Evolutionary conservation across 2,888 invertebrate genomes (phyloP).

Genomic region (Aspidiotus destructor): DNA sequence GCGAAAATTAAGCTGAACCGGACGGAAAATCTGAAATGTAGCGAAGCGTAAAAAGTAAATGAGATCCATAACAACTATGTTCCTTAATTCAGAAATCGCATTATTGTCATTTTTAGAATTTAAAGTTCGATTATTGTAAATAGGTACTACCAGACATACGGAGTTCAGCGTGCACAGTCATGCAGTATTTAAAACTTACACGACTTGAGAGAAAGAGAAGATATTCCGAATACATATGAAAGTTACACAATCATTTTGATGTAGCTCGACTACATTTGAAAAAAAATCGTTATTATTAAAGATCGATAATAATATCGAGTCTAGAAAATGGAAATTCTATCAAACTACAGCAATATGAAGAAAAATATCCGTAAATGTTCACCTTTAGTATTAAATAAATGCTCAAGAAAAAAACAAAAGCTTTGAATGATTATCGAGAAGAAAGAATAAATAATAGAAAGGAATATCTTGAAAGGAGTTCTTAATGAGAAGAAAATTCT

Average conservation of each 20-base stretch:
- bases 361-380: background rate
- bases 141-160: too few species aligned
- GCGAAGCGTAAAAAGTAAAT: too few species aligned
- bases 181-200: conserved; percentile 10
- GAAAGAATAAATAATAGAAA: background rate
- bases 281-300: background rate
- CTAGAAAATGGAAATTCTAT: too few species aligned
- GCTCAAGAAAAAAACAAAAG: conserved; percentile 15
- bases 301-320: background rate
- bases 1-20: too few species aligned
- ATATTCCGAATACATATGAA: conserved; percentile 6
- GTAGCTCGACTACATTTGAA: background rate
- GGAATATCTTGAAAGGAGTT: background rate
- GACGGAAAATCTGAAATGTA: too few species aligned
- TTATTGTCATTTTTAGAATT: too few species aligned
- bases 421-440: conserved; percentile 3
- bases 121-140: too few species aligned
- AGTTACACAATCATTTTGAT: conserved; percentile 16
- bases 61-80: too few species aligned
- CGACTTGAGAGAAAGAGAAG: conserved; percentile 1
- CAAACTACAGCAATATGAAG: too few species aligned
- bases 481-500: background rate
- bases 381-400: conserved; percentile 21
- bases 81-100: too few species aligned
- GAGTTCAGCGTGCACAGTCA: too few species aligned